Conservation (phyloP, 2,113 vertebrate species). For the Proteles cristata region DNA sequence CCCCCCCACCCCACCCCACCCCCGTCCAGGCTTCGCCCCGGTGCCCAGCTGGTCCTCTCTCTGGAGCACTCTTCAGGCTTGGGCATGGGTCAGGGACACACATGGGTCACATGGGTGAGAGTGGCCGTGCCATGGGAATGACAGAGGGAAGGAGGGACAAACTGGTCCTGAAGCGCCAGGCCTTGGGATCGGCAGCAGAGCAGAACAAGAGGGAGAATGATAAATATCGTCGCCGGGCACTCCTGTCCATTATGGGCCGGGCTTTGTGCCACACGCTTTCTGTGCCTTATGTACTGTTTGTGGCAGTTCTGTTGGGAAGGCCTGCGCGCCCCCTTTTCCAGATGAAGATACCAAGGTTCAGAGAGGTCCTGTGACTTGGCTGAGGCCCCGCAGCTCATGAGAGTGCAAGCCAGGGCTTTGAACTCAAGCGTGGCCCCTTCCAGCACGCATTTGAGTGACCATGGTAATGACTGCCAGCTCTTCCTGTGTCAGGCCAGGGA, state of each 20-base stretch:
- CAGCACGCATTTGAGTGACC: background rate
- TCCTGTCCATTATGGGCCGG: background rate
- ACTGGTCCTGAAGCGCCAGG: background rate
- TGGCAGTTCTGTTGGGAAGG: background rate
- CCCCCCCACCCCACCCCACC: background rate
- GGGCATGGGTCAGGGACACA: background rate
- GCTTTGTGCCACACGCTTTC: background rate
- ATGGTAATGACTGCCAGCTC: too few relatives aligned
- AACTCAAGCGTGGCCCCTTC: background rate
- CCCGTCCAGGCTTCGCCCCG: background rate
- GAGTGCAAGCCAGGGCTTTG: background rate
- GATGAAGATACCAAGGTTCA: slow-evolving; percentile 41
- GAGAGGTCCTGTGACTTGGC: slow-evolving; percentile 42
- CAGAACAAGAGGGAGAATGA: background rate
- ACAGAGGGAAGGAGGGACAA: background rate
- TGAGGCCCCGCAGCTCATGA: background rate
- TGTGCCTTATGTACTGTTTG: background rate
- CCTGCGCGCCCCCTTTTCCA: background rate
- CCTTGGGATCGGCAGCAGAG: background rate
- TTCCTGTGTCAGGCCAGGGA: accelerated
- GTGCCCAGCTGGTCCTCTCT: background rate
- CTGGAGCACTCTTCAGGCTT: background rate
- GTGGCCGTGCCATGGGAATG: background rate
- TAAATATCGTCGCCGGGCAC: accelerated
- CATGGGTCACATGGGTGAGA: background rate